Base-by-base conservation (phyloP, 2,888 invertebrate genomes). In the Schizotus pectinicornis region DNA sequence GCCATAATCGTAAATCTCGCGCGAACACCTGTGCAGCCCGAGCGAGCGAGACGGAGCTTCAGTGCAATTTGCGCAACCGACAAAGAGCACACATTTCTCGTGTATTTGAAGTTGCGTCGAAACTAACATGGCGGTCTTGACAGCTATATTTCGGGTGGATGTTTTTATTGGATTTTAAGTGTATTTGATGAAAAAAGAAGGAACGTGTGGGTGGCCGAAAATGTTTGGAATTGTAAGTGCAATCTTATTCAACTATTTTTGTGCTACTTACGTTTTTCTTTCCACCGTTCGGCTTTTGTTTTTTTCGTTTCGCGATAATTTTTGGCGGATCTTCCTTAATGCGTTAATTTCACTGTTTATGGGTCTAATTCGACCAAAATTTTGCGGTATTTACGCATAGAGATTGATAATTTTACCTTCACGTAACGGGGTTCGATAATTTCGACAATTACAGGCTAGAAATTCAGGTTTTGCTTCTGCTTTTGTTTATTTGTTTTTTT, bases 81-180 rank as follows among this genome's bases (percentile, higher is more conserved):
- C 22, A 5, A 22, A 22, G 22, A 22, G 22, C 2, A 5, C 22
- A 22, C 22, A 5, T 22, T 22, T 22, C 5, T 22, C 5, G 22
- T 22, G 22, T 22, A n/a, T n/a, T n/a, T n/a, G n/a, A n/a, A 22
- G 22, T 22, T 2, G 22, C 22, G 22, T 22, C 22, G 22, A 22
- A 22, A 22, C 22, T 61, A 59, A 54, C 53, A 62, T 64, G 64
- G 64, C 62, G 58, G 55, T 62, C 65, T 60, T 60, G 64, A 62
- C 64, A 63, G 61, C 52, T 55, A 48, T 43, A 48, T 58, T 61
- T 63, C 56, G 59, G 63, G 65, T 65, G 65, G 57, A 61, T 63
- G 53, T 65, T 65, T 64, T 62, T 59, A 52, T 50, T 51, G 56
- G 49, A 61, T 60, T 60, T 56, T 48, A 60, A 64, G 62, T 64